Evolutionary conservation across 1,140 invertebrate genomes (phyloP), one percentile per base, ranked within the genome.

Genomic region (Ganaspis sp.): DNA sequence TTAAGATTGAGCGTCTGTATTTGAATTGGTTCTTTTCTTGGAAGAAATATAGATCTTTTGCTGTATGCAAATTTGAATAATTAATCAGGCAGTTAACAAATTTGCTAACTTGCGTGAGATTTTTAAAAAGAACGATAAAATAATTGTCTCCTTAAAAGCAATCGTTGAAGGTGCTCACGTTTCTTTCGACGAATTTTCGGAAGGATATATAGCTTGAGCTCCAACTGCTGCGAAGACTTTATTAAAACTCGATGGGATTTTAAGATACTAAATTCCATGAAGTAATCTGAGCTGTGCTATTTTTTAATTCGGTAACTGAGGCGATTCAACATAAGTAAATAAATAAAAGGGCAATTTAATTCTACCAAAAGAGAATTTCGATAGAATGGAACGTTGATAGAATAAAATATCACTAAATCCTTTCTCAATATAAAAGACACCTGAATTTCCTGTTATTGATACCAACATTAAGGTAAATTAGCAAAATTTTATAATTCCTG

Each of bases 191-290:
- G 80, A 81, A 83, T 34, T 34, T 82, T 83, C 76, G n/a, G n/a
- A n/a, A 80, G 76, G 75, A 76, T 75, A 34, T 26, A 64, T 12
- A 29, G 26, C 23, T 26, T 29, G 12, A 34, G 58, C n/a, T 29
- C 11, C 4, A 4, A 77, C 64, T 77, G 78, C 71, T 49, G 72
- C 75, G 76, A 82, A 78, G 81, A 85, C 83, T 83, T 85, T 85
- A 85, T 85, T 85, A 85, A 82, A 81, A 73, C 74, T 82, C 74
- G 83, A 83, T 85, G 81, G 83, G 80, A 83, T 78, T 26, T 75
- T 73, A 74, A 83, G 83, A 83, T 85, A 85, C 74, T 73, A 82
- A 72, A 83, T 83, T 85, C 84, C 82, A 69, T 81, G 83, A 85
- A 85, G 78, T 77, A 15, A 64, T 29, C 23, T 26, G 58, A 64